A percentile compares a stretch with the other conserved stretches of the same genome.
Evolutionary conservation across 2,797 vertebrate genomes (phyloP).

Genomic region (Melanotaenia pygmaea): DNA sequence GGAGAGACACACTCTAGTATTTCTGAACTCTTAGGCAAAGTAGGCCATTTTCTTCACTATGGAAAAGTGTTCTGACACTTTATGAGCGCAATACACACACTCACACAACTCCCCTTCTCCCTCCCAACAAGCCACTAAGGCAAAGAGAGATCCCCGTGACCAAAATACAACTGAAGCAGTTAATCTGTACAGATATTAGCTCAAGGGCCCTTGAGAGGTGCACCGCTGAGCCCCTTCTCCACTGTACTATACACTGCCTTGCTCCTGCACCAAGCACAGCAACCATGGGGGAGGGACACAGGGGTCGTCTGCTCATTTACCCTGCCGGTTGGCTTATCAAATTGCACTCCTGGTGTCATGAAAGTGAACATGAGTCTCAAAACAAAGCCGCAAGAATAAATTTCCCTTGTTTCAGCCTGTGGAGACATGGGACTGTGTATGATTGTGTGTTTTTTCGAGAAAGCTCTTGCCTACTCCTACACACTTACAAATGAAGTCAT

Average conservation of each 20-base stretch:
- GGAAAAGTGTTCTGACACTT: slow-evolving; percentile 47
- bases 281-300: slow-evolving; percentile 69
- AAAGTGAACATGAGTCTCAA: slow-evolving; percentile 64
- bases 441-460: slow-evolving; percentile 44
- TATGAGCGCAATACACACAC: slow-evolving; percentile 21
- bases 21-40: slow-evolving; percentile 60
- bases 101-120: slow-evolving; percentile 46
- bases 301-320: slow-evolving; percentile 77
- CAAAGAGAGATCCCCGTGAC: slow-evolving; percentile 79
- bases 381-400: slow-evolving; percentile 65
- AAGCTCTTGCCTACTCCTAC: slow-evolving; percentile 30
- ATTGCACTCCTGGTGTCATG: slow-evolving; percentile 66
- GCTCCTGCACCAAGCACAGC: slow-evolving; percentile 48
- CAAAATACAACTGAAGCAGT: slow-evolving; percentile 84
- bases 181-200: slow-evolving; percentile 86
- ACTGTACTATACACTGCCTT: slow-evolving; percentile 71
- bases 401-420: slow-evolving; percentile 56
- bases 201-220: slow-evolving; percentile 81
- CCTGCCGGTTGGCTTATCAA: slow-evolving; percentile 72
- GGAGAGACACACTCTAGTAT: slow-evolving; percentile 69
- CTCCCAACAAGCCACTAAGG: slow-evolving; percentile 76
- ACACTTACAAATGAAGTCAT: slow-evolving; percentile 59
- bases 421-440: slow-evolving; percentile 29
- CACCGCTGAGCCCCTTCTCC: slow-evolving; percentile 72
- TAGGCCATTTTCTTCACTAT: slow-evolving; percentile 36